Evolutionary conservation across 2,797 vertebrate genomes (phyloP), one percentile per base, ranked within the genome.

Genomic region (Pristis pectinata): DNA sequence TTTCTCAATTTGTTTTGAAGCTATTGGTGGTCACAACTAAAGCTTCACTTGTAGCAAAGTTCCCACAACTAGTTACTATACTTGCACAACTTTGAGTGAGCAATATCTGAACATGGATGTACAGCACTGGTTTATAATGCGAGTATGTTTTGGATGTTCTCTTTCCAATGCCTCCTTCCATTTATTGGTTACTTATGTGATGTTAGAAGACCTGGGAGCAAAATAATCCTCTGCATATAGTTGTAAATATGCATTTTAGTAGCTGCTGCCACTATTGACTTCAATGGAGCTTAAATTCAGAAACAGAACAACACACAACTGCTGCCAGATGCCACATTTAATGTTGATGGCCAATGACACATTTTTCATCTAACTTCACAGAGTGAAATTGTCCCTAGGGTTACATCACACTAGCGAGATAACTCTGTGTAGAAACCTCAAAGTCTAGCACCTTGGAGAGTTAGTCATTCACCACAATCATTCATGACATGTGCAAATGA

Each of bases 1-100:
- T 95, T 44, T 95, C 95, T 94, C 95, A 94, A 61, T 72, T 94
- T 95, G 95, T 80, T 95, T 53, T 17, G 24, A 27, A 70, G 30
- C 1, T 70, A 30, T 22, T 17, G 30, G 41, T 49, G 30, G 4
- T 8, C 44, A 17, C 6, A n/a, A 22, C 11, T n/a, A 30, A 34
- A 27, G 7, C 49, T 49, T 19, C 3, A 76, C 30, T n/a, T 24
- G 9, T 17, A 74, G 27, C 24, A 0, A 74, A 30, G 70, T 74
- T 74, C 8, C 70, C 70, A 74, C 24, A 30, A 1, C 24, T 72
- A 72, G 30, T 30, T 24, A 72, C 70, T 72, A 72, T 17, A 11
- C 15, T 19, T 41, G 37, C 13, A 41, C 37, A 41, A 79, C 34
- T 76, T n/a, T 13, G 3, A 7, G 30, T 79, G n/a, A 37, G 13